Conservation (phyloP, 53 echinoderm and acorn worm genomes). For the Actinopyga echinites region DNA sequence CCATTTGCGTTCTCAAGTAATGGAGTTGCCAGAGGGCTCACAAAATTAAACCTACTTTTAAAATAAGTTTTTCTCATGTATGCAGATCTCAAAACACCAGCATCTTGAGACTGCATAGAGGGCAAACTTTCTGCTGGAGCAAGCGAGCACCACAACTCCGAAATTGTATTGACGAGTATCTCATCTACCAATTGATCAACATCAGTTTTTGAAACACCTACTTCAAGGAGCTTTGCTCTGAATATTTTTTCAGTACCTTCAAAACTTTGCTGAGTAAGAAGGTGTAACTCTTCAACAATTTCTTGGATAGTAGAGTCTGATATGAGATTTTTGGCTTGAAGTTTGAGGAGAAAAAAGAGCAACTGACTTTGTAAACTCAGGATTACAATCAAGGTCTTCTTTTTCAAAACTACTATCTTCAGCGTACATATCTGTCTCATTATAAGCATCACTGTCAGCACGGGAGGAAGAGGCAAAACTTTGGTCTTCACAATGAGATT, state of each 20-base stretch:
- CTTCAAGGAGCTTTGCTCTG: too few relatives aligned
- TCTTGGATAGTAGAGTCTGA: slow-evolving; percentile 36
- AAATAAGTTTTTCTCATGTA: too few relatives aligned
- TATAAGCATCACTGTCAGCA: neutral
- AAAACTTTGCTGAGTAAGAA: neutral
- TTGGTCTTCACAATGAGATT: slow-evolving; percentile 6
- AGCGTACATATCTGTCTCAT: neutral
- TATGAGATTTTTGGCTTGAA: slow-evolving; percentile 27
- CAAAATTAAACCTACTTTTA: too few relatives aligned
- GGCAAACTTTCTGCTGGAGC: too few relatives aligned
- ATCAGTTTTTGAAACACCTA: too few relatives aligned
- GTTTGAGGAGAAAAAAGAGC: slow-evolving; percentile 23
- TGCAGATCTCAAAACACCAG: too few relatives aligned
- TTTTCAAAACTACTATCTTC: neutral
- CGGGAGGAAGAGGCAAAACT: neutral
- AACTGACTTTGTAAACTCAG: neutral
- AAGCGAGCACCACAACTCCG: too few relatives aligned
- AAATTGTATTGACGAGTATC: too few relatives aligned
- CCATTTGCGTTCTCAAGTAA: too few relatives aligned
- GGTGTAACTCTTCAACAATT: slow-evolving; percentile 37
- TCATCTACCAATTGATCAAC: too few relatives aligned
- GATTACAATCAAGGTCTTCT: neutral
- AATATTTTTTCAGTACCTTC: neutral
- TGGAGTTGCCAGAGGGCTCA: too few relatives aligned
- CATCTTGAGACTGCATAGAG: too few relatives aligned